Percentiles rank a stretch among this genome's conserved stretches.
These are phyloP conservation scores for Coelopa pilipes DNA, from an alignment of 2,888 invertebrate genomes.

Conservation along the genomic window DNA sequence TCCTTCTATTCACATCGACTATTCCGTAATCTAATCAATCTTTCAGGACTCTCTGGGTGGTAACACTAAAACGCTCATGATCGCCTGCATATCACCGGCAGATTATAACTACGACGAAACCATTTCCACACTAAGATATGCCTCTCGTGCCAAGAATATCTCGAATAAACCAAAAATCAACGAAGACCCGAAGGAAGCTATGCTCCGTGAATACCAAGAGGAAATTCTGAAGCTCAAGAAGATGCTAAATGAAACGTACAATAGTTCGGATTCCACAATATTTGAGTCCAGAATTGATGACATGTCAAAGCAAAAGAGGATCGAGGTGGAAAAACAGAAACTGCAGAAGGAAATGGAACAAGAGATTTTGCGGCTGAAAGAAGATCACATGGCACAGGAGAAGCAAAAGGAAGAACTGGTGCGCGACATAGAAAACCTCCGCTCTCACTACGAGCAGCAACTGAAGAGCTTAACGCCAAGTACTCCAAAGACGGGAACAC, in stretches of 20 bases:
- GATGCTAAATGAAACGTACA: constrained; percentile 49
- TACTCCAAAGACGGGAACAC: not conserved
- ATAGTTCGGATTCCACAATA: constrained; percentile 55
- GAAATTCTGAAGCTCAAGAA: constrained; percentile 77
- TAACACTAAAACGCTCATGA: constrained; percentile 90
- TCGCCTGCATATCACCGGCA: constrained; percentile 85
- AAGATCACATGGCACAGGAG: constrained; percentile 54
- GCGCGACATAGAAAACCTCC: constrained; percentile 51
- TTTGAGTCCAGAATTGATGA: constrained; percentile 58
- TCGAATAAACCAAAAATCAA: constrained; percentile 86
- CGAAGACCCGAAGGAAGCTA: constrained; percentile 91
- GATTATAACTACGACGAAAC: constrained; percentile 87
- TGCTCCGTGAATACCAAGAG: constrained; percentile 84
- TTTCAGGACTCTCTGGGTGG: constrained; percentile 81
- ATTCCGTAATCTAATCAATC: constrained; percentile 30
- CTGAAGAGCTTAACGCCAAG: constrained; percentile 42
- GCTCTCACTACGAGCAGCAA: constrained; percentile 52
- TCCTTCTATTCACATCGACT: not conserved
- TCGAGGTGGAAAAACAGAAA: constrained; percentile 67
- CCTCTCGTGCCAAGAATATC: constrained; percentile 87
- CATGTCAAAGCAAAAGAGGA: constrained; percentile 46
- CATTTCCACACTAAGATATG: constrained; percentile 83
- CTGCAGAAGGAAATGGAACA: constrained; percentile 57
- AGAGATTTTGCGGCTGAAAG: constrained; percentile 65
- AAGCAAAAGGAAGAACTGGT: constrained; percentile 53